A percentile compares a stretch with the other conserved stretches of the same genome.
These are phyloP conservation scores for Aphis craccivora DNA, from an alignment of 1,140 invertebrate genomes.

Conservation along the genomic window DNA sequence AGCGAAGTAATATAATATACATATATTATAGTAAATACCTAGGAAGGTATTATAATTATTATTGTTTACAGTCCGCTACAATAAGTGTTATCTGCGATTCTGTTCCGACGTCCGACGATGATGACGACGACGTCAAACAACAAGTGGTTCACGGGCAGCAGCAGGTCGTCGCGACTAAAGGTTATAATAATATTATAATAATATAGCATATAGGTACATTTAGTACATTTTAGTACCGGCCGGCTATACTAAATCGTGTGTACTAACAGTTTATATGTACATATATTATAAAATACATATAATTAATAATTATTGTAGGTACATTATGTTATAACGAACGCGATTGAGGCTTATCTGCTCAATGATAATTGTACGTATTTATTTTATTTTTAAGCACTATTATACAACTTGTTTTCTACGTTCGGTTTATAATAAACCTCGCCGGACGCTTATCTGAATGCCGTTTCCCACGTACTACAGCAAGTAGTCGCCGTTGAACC, in stretches of 20 bases:
- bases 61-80: not conserved
- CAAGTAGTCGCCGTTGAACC: not conserved
- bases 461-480: not conserved
- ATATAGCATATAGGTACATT: too few species aligned
- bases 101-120: too few species aligned
- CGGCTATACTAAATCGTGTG: not conserved
- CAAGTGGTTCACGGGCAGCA: not conserved
- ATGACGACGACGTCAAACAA: not conserved
- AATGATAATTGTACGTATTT: slow-evolving; percentile 1
- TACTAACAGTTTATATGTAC: not conserved
- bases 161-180: not conserved
- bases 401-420: slow-evolving; percentile 8
- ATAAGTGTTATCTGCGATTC: not conserved
- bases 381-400: not conserved
- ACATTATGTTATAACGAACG: not conserved
- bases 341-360: not conserved
- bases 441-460: not conserved
- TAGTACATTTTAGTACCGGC: too few species aligned
- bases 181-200: not conserved
- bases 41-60: not conserved
- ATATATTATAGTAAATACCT: not conserved
- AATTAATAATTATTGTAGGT: not conserved
- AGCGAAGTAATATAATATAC: not conserved
- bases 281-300: not conserved
- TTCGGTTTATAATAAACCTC: not conserved